Evolutionary conservation across 2,797 vertebrate genomes (phyloP).

Genomic region (Tinamus major): DNA sequence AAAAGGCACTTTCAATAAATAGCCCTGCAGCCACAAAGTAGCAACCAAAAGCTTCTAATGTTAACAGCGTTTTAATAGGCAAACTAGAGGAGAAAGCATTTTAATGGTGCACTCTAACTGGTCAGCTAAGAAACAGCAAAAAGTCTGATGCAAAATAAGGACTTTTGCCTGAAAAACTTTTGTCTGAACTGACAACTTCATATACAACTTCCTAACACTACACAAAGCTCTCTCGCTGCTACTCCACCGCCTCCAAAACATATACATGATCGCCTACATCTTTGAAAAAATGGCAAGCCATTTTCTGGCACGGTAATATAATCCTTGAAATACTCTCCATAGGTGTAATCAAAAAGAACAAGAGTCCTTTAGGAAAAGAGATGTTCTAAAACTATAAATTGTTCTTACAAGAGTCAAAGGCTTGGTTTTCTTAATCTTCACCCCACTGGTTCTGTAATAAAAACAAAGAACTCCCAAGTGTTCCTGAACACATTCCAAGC

Average conservation of each 20-base stretch:
- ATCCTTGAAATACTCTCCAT: background rate
- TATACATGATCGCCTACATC: background rate
- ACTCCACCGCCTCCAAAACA: background rate
- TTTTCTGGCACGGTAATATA: background rate
- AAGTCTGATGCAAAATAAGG: background rate
- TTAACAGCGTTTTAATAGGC: background rate
- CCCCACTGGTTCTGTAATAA: background rate
- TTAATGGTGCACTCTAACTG: background rate
- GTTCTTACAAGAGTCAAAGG: background rate
- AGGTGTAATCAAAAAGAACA: background rate
- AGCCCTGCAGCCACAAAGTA: background rate
- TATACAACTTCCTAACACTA: slow-evolving; percentile 17
- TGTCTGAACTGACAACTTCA: background rate
- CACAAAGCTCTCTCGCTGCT: background rate
- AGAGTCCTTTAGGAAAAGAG: background rate
- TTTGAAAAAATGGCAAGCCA: background rate
- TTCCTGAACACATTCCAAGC: slow-evolving; percentile 24
- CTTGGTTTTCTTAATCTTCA: slow-evolving; percentile 15
- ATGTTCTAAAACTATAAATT: background rate
- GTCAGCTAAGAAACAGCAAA: background rate
- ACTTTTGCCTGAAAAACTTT: background rate
- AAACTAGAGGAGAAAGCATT: background rate
- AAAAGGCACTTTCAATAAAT: background rate
- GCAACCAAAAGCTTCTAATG: background rate
- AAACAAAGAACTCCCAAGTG: slow-evolving; percentile 30